Evolutionary conservation across 2,113 vertebrate genomes (phyloP), one percentile per base, ranked within the genome.

Genomic region (Calidris pygmaea): DNA sequence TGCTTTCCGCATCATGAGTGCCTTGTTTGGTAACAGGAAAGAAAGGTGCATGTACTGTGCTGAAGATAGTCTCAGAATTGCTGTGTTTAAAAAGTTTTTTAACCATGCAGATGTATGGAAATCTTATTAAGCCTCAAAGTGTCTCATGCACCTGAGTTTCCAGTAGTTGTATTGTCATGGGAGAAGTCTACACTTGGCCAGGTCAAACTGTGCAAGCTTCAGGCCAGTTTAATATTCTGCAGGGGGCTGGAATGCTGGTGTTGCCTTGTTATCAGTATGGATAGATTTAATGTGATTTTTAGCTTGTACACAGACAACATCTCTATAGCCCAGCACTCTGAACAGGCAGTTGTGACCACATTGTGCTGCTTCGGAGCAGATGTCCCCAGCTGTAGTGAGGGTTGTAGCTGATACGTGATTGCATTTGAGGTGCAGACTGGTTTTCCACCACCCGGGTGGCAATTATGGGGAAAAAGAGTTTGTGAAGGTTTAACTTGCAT

Each of bases 101-200:
- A 72, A 52, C 17, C 6, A 1, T 43, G 13, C 14, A 27, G 39
- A 9, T 63, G 4, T 34, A 20, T 85, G 58, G 48, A 70, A 56
- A 14, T 63, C 29, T 5, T n/a, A 9, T 71, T 52, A 58, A 67
- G 32, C 32, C 56, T 81, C 13, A 22, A 71, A 86, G 32, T 52
- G 45, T 3, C 8, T 7, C 27, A 23, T 7, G 10, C 8, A 7
- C 4, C 3, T 0, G 2, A 2, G 8, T 74, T 87, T 89, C 65
- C 59, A 34, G 26, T 13, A 14, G 13, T 30, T 75, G 11, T 80
- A 0, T 77, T 84, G 21, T 34, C 47, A 32, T 7, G 20, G 59
- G 55, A 52, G 73, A 68, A 53, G n/a, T 39, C 14, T 5, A 12
- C 0, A 0, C 39, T 30, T 59, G 75, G 32, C 19, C 19, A 11